phyloP scores from a whole-genome alignment of 1,140 invertebrate genomes.

The Wiebesia pumilae region DNA sequence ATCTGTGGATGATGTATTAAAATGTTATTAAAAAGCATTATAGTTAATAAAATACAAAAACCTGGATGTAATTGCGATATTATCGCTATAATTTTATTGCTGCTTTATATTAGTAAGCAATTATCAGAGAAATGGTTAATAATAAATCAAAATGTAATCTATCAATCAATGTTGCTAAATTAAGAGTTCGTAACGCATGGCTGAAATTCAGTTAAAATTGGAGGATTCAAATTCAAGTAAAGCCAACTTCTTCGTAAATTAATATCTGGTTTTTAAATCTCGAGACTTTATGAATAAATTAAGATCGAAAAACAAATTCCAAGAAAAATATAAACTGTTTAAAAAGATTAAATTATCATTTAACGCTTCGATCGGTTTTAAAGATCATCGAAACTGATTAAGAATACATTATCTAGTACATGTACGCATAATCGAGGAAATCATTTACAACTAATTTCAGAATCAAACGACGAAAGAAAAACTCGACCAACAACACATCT shows the following conservation, averaged over 20 bases:
- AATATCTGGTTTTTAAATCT: background rate
- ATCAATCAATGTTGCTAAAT: background rate
- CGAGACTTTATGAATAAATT: no score
- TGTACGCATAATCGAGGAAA: slow-evolving; percentile 2
- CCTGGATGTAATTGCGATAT: no score
- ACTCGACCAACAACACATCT: slow-evolving; percentile 1
- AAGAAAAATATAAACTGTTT: background rate
- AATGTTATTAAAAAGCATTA: no score
- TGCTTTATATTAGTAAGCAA: no score
- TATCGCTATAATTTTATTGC: no score
- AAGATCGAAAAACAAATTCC: no score
- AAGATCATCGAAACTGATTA: background rate
- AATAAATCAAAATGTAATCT: background rate
- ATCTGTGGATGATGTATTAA: no score
- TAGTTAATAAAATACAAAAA: no score
- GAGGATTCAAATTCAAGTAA: background rate
- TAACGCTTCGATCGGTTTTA: background rate
- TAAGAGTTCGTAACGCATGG: background rate
- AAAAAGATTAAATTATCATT: background rate
- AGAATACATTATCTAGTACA: background rate
- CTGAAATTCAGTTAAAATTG: background rate
- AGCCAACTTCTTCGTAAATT: background rate
- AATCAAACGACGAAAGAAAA: background rate
- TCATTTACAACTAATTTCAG: background rate
- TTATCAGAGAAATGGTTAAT: background rate